Evolutionary conservation across 2,797 vertebrate genomes (phyloP), one percentile per base, ranked within the genome.

Genomic region (Pampus argenteus): DNA sequence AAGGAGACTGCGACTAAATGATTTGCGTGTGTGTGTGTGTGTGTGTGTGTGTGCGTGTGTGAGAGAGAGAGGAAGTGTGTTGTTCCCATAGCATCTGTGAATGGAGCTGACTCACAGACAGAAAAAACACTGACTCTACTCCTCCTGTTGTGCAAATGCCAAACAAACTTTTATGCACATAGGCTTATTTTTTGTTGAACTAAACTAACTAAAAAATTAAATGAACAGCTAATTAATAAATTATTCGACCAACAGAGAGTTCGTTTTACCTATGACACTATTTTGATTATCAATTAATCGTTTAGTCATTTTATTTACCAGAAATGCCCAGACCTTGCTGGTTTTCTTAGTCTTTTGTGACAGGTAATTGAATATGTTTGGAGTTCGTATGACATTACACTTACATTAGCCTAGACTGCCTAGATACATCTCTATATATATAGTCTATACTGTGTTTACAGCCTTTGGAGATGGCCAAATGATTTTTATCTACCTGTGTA

Each of bases 401-500:
- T 50, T 29, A 58, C 48, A 38, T 28, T 44, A 47, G 25, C 50
- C 25, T 29, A 23, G 26, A 65, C 29, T 60, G 29, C 58, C n/a
- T n/a, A n/a, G n/a, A 48, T 64, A 71, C 50, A 40, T 78, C 48
- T 52, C n/a, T n/a, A n/a, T n/a, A n/a, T n/a, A n/a, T n/a, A n/a
- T n/a, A n/a, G n/a, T n/a, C n/a, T n/a, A n/a, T n/a, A n/a, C n/a
- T 74, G 34, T 55, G 29, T 51, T 72, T 71, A 51, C 44, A 45
- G 65, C 18, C 28, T 22, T 65, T 28, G 5, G 22, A 66, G 61
- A 58, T 56, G 60, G 61, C 71, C 48, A 77, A 68, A 76, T 77
- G 55, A 84, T 82, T 88, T 89, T 57, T 82, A 78, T 87, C 80
- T 84, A 44, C 58, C 52, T 65, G 61, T 63, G 85, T 74, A 90